Percentiles rank a stretch among this genome's conserved stretches.
Evolutionary conservation across 2,888 invertebrate genomes (phyloP).

Genomic region (Maniola hyperantus): DNA sequence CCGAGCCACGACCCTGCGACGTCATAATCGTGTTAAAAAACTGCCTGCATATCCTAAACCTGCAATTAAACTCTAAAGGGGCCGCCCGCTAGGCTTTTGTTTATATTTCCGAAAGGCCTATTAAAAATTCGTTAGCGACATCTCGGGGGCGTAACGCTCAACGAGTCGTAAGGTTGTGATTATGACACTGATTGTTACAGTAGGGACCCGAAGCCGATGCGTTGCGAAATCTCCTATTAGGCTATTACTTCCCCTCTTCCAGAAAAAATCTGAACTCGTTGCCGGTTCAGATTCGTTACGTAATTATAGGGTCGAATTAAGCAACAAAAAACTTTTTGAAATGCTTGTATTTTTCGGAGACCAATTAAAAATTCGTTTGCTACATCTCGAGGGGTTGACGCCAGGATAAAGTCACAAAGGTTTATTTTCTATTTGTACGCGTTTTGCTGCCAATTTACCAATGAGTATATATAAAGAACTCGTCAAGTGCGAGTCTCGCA

Average conservation of each 20-base stretch:
- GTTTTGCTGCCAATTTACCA: conserved; percentile 4
- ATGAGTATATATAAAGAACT: too few species aligned
- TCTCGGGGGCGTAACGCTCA: conserved; percentile 65
- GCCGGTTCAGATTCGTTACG: conserved; percentile 62
- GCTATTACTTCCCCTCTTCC: conserved; percentile 55
- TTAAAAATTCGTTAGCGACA: conserved; percentile 69
- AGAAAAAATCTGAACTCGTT: conserved; percentile 58
- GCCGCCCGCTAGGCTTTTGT: conserved; percentile 53
- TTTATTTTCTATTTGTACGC: neutral
- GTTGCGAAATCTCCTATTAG: conserved; percentile 54
- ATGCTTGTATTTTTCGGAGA: conserved; percentile 1
- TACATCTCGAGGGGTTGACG: neutral
- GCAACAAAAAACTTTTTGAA: conserved; percentile 17
- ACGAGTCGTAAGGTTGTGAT: conserved; percentile 71
- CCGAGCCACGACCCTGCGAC: conserved; percentile 71
- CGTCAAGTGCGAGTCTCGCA: too few species aligned
- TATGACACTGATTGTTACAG: conserved; percentile 60
- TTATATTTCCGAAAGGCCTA: conserved; percentile 45
- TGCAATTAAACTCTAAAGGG: conserved; percentile 71
- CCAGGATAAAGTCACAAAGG: conserved; percentile 7
- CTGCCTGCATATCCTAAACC: conserved; percentile 78
- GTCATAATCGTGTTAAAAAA: conserved; percentile 81
- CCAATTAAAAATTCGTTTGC: conserved; percentile 17
- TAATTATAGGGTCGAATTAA: conserved; percentile 54
- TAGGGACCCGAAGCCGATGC: conserved; percentile 52